Percentiles rank a stretch among this genome's conserved stretches.
Evolutionary conservation across 2,888 invertebrate genomes (phyloP).

Genomic region (Lissonota sp.): DNA sequence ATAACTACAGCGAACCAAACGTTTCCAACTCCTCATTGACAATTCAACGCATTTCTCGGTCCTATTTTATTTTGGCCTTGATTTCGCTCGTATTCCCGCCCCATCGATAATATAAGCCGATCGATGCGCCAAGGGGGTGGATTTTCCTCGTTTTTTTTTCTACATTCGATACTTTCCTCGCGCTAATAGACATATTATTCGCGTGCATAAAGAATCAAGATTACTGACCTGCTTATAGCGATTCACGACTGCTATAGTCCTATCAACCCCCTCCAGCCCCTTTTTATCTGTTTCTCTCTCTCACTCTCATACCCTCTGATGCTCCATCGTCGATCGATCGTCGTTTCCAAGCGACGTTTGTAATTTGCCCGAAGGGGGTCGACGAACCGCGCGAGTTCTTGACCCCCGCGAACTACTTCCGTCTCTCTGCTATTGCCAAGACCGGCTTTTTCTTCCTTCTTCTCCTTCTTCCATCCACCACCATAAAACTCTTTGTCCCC

Average conservation of each 20-base stretch:
- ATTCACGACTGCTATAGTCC: constrained; percentile 29
- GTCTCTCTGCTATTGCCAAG: constrained; percentile 80
- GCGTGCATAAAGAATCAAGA: constrained; percentile 40
- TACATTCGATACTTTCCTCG: background rate
- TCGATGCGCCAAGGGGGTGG: background rate
- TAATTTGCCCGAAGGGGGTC: constrained; percentile 83
- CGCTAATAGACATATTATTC: background rate
- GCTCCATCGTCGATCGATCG: constrained; percentile 64
- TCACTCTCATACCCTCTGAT: background rate
- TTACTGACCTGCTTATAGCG: constrained; percentile 65
- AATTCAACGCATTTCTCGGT: background rate
- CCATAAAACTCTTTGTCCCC: constrained; percentile 2
- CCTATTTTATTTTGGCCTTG: background rate
- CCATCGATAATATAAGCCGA: no score
- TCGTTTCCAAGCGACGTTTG: constrained; percentile 68
- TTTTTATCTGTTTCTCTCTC: background rate
- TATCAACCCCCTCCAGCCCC: constrained; percentile 15
- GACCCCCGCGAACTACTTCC: constrained; percentile 85
- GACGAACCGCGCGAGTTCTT: constrained; percentile 85
- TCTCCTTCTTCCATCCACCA: background rate
- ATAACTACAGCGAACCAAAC: background rate
- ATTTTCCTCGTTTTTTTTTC: background rate
- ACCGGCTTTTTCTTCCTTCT: constrained; percentile 40
- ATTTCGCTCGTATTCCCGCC: background rate
- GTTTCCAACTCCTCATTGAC: background rate